Conservation (phyloP, 2,797 vertebrate genomes). For the Tinamus major region DNA sequence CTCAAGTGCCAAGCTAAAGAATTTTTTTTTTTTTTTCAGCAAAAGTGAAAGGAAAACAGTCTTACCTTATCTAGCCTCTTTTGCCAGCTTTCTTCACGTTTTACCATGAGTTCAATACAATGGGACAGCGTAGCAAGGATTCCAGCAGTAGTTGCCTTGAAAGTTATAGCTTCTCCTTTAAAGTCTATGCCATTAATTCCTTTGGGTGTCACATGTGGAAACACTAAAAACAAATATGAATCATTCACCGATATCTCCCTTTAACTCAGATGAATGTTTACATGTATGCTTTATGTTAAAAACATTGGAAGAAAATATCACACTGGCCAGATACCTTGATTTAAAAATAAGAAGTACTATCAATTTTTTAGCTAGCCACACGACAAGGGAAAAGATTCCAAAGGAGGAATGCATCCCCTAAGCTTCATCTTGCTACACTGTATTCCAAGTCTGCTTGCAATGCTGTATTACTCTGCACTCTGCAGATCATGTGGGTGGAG, state of each 20-base stretch:
- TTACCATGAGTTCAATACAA: conserved; percentile 97
- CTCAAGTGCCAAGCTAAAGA: not conserved
- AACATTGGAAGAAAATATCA: not conserved
- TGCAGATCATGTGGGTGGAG: conserved; percentile 65
- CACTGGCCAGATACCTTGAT: not conserved
- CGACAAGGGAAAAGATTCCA: not conserved
- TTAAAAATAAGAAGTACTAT: not conserved
- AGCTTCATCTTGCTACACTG: conserved; percentile 40
- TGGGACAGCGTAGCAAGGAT: conserved; percentile 96
- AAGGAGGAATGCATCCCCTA: not conserved
- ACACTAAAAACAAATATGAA: conserved; percentile 78
- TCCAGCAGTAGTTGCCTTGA: conserved; percentile 97
- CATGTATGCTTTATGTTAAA: not conserved
- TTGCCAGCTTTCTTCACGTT: conserved; percentile 97
- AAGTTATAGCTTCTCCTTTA: conserved; percentile 98
- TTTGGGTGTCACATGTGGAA: conserved; percentile 88
- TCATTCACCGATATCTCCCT: not conserved
- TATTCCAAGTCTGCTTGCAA: conserved; percentile 54
- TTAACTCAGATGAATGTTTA: conserved; percentile 6
- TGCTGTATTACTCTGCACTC: conserved; percentile 45
- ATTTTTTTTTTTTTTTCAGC: not conserved
- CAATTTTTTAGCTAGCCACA: not conserved
- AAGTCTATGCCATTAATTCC: conserved; percentile 95
- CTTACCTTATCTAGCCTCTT: conserved; percentile 95
- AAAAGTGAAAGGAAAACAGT: not conserved